phyloP scores from a whole-genome alignment of 1,140 invertebrate genomes.

The Zaprionus vittiger region DNA sequence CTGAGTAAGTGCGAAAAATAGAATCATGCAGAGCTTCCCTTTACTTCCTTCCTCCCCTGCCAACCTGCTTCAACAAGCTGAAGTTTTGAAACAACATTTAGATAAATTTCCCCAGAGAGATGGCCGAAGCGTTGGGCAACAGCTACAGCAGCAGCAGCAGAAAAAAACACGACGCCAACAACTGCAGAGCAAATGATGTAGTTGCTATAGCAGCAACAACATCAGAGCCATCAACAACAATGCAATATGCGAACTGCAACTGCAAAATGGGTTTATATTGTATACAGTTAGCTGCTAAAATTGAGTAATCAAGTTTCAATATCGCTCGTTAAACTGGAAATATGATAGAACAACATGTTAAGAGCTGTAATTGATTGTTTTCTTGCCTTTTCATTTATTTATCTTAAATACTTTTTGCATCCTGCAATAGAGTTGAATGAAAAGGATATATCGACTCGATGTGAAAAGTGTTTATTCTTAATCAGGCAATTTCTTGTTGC shows the following conservation, averaged over 20 bases:
- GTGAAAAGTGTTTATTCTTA: not conserved
- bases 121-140: conserved; percentile 16
- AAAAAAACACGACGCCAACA: conserved; percentile 6
- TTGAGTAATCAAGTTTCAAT: conserved; percentile 37
- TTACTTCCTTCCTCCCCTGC: not conserved
- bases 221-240: conserved; percentile 14
- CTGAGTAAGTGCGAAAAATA: conserved; percentile 74
- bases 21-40: conserved; percentile 40
- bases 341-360: not conserved
- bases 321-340: conserved; percentile 2
- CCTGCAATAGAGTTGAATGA: no score
- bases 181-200: conserved; percentile 53
- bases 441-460: not conserved
- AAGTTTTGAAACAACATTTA: conserved; percentile 84
- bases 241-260: conserved; percentile 21
- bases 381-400: not conserved
- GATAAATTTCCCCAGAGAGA: conserved; percentile 81
- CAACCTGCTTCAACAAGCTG: conserved; percentile 45
- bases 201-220: conserved; percentile 22
- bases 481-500: not conserved
- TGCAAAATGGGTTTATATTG: conserved; percentile 45
- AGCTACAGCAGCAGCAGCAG: not conserved
- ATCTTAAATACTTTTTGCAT: not conserved
- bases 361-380: conserved; percentile 1
- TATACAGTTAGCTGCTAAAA: conserved; percentile 46